Evolutionary conservation across 2,888 invertebrate species (phyloP).

Genomic region (Synergus itoensis): DNA sequence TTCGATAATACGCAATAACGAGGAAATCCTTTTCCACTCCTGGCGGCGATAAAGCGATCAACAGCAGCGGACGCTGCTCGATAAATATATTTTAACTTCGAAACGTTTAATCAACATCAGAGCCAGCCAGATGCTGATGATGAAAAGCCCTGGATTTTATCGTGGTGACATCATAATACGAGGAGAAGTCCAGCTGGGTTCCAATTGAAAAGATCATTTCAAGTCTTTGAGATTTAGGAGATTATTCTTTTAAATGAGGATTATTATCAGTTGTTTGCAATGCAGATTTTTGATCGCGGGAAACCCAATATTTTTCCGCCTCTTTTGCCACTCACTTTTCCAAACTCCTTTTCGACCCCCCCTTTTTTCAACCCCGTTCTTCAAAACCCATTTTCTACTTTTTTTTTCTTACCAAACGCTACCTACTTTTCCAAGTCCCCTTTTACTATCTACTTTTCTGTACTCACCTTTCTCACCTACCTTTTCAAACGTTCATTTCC

Average conservation of each 20-base stretch:
- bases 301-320: too few species aligned
- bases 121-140: background rate
- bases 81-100: background rate
- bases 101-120: slow-evolving; percentile 9
- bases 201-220: background rate
- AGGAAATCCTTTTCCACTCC: slow-evolving; percentile 10
- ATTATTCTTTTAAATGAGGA: background rate
- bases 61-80: background rate
- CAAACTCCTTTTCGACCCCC: too few species aligned
- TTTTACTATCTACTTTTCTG: too few species aligned
- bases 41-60: slow-evolving; percentile 6
- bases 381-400: too few species aligned
- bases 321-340: too few species aligned
- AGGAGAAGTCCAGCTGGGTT: background rate
- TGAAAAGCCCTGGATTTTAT: background rate
- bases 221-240: background rate
- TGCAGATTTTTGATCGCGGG: background rate
- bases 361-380: too few species aligned
- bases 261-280: background rate
- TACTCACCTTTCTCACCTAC: too few species aligned
- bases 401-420: too few species aligned
- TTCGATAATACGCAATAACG: slow-evolving; percentile 3
- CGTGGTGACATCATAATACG: background rate
- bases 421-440: too few species aligned
- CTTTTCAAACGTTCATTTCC: too few species aligned